Evolutionary conservation across 2,888 invertebrate species (phyloP).

Genomic region (Drosophila quasianomalipes): DNA sequence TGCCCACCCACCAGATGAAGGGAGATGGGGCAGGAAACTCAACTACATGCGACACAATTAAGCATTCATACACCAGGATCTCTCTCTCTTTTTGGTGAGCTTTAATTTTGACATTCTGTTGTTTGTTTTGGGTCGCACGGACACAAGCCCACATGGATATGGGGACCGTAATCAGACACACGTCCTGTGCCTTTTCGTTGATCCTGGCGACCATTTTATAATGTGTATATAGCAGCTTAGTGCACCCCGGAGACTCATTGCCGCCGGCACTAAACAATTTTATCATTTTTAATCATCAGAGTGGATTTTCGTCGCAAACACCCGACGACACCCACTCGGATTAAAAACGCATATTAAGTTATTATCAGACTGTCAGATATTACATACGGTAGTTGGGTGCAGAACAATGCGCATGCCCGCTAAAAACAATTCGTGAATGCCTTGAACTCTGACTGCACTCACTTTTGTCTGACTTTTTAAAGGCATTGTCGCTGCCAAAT

Average conservation of each 20-base stretch:
- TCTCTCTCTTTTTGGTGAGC: constrained; percentile 53
- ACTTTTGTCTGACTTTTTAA: constrained; percentile 6
- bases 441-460: constrained; percentile 33
- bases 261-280: constrained; percentile 83
- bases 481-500: constrained; percentile 56
- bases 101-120: constrained; percentile 79
- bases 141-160: constrained; percentile 17
- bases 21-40: not conserved
- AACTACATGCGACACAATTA: constrained; percentile 68
- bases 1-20: constrained; percentile 32
- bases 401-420: constrained; percentile 1
- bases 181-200: constrained; percentile 62
- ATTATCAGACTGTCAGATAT: constrained; percentile 75
- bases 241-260: constrained; percentile 83
- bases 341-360: constrained; percentile 84
- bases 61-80: constrained; percentile 76
- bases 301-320: constrained; percentile 62
- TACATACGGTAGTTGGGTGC: constrained; percentile 7
- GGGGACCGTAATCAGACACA: constrained; percentile 70
- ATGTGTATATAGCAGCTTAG: constrained; percentile 85
- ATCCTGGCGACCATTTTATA: constrained; percentile 85
- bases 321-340: constrained; percentile 71
- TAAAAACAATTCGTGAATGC: constrained; percentile 22
- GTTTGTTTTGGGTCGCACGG: constrained; percentile 65
- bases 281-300: constrained; percentile 85